These are phyloP conservation scores for Poecile montanus DNA, from an alignment of 2,797 vertebrate species.

Conservation along the genomic window DNA sequence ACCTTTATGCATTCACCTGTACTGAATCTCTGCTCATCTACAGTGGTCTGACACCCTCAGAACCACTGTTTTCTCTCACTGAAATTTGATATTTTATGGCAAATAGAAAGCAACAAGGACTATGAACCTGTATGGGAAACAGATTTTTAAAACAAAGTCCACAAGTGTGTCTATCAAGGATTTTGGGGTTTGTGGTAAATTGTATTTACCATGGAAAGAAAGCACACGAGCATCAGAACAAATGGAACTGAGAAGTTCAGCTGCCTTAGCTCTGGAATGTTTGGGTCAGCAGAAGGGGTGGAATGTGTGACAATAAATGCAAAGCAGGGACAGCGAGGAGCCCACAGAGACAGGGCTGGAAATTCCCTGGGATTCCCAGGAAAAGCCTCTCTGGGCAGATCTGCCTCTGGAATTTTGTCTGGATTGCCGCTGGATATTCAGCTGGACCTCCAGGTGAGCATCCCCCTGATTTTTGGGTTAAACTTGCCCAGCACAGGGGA, in stretches of 20 bases:
- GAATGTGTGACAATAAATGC: background rate
- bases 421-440: background rate
- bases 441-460: background rate
- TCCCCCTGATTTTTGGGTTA: background rate
- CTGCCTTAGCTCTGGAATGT: background rate
- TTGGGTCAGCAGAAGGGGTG: background rate
- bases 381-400: background rate
- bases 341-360: background rate
- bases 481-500: rapidly evolving
- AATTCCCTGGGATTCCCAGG: background rate
- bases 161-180: background rate
- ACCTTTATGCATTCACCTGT: background rate
- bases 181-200: background rate
- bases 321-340: background rate
- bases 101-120: background rate
- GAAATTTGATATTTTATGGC: background rate
- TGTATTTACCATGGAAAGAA: background rate
- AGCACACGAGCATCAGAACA: background rate
- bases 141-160: background rate
- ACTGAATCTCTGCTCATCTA: background rate
- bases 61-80: background rate
- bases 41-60: background rate
- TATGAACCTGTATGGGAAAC: background rate
- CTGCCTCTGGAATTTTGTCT: background rate
- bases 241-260: background rate